Evolutionary conservation across 2,797 vertebrate species (phyloP).

Genomic region (Zenarchopterus dispar): DNA sequence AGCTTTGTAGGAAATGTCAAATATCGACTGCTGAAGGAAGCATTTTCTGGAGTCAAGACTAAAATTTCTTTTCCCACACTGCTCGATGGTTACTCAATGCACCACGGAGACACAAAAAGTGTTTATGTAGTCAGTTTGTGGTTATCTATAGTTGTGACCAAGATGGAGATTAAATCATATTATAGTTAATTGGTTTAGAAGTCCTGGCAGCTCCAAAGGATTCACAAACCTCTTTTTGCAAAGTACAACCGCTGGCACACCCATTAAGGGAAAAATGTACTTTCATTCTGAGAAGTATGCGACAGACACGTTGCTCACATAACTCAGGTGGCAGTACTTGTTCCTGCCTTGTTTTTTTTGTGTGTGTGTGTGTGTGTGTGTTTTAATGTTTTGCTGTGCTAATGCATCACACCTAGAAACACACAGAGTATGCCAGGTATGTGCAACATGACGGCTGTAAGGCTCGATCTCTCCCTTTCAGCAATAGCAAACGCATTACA

Average conservation of each 20-base stretch:
- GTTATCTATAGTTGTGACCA: not conserved
- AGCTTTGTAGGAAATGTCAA: no score
- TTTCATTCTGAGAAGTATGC: constrained; percentile 45
- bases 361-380: no score
- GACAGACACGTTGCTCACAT: constrained; percentile 42
- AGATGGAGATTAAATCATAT: not conserved
- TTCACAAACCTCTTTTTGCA: not conserved
- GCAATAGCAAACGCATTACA: constrained; percentile 15
- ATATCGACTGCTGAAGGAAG: no score
- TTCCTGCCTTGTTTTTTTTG: constrained; percentile 35
- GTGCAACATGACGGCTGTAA: constrained; percentile 36
- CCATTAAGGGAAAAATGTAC: constrained; percentile 22
- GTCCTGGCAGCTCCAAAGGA: not conserved
- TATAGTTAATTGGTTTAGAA: no score
- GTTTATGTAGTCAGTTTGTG: not conserved
- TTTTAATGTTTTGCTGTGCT: constrained; percentile 38
- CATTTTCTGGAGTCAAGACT: not conserved
- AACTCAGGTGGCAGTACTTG: constrained; percentile 42
- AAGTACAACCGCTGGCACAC: constrained; percentile 17
- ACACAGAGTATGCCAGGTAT: constrained; percentile 56
- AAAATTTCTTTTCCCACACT: not conserved
- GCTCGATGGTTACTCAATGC: not conserved
- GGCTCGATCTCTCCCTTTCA: not conserved
- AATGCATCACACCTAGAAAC: constrained; percentile 19
- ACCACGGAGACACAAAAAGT: no score